Percentiles rank a stretch among this genome's conserved stretches.
These are phyloP conservation scores for Etia nguti DNA, from an alignment of 2,113 vertebrate species.

Conservation along the genomic window DNA sequence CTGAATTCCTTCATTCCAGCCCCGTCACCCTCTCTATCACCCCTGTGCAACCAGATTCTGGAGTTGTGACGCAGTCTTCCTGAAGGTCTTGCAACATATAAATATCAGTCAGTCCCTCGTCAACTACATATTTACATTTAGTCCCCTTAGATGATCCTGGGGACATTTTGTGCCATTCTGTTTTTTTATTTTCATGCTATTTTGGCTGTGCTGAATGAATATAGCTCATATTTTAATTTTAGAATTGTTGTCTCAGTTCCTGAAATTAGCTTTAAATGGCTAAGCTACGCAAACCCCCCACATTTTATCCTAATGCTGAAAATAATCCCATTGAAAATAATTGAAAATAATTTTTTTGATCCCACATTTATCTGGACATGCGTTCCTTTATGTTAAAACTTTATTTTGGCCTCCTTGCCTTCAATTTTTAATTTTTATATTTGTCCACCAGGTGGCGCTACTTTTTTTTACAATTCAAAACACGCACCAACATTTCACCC, in stretches of 20 bases:
- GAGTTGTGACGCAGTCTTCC: not conserved
- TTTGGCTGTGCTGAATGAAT: not conserved
- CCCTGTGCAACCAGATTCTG: not conserved
- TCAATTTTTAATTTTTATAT: not conserved
- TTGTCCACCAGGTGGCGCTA: not conserved
- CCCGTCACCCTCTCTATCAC: not conserved
- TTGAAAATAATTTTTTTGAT: not conserved
- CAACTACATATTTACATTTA: not conserved
- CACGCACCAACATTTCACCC: fast-evolving
- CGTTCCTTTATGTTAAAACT: not conserved
- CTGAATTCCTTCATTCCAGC: slow-evolving; percentile 33
- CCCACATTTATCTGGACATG: not conserved
- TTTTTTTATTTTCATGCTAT: not conserved
- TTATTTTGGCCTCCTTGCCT: not conserved
- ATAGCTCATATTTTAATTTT: not conserved
- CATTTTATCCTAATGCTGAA: not conserved
- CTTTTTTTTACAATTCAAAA: not conserved
- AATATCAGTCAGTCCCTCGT: not conserved
- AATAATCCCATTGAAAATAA: not conserved
- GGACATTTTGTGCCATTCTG: not conserved
- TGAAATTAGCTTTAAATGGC: not conserved
- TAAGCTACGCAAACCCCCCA: not conserved
- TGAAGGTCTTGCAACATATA: not conserved
- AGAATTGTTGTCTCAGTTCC: not conserved
- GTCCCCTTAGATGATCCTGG: not conserved